Evolutionary conservation across 2,797 vertebrate species (phyloP).

Genomic region (Malacoraja senta): DNA sequence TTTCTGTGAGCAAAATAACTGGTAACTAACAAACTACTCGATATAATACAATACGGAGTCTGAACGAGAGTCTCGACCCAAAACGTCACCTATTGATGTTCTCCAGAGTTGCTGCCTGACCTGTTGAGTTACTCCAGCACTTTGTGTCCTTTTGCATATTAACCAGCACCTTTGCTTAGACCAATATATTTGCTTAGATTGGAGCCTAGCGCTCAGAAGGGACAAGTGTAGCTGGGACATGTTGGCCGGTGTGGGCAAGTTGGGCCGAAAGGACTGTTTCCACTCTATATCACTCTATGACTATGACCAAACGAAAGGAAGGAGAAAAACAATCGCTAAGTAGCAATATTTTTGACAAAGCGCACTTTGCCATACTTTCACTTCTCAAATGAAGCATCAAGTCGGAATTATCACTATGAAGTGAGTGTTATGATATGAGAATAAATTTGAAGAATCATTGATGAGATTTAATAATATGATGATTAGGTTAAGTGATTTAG

Average conservation of each 20-base stretch:
- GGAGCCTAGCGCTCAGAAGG: too few species aligned
- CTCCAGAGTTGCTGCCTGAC: too few species aligned
- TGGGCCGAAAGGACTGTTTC: too few species aligned
- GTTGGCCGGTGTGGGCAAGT: too few species aligned
- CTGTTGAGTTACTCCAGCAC: too few species aligned
- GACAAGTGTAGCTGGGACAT: too few species aligned
- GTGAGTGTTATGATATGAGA: not conserved
- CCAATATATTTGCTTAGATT: not conserved
- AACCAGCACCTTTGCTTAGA: too few species aligned
- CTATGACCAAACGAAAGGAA: not conserved
- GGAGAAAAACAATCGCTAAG: not conserved
- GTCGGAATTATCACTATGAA: not conserved
- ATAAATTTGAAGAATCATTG: not conserved
- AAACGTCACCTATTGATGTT: too few species aligned
- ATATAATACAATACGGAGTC: too few species aligned
- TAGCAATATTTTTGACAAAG: not conserved
- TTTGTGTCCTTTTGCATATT: too few species aligned
- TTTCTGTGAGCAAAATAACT: not conserved
- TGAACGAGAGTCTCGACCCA: too few species aligned
- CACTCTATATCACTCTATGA: too few species aligned
- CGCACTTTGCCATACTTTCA: not conserved
- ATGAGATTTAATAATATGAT: not conserved
- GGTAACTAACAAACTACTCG: not conserved
- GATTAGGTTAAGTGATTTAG: not conserved
- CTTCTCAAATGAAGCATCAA: not conserved